These are phyloP conservation scores for Takifugu flavidus DNA, from an alignment of 2,113 vertebrate species.

Conservation along the genomic window DNA sequence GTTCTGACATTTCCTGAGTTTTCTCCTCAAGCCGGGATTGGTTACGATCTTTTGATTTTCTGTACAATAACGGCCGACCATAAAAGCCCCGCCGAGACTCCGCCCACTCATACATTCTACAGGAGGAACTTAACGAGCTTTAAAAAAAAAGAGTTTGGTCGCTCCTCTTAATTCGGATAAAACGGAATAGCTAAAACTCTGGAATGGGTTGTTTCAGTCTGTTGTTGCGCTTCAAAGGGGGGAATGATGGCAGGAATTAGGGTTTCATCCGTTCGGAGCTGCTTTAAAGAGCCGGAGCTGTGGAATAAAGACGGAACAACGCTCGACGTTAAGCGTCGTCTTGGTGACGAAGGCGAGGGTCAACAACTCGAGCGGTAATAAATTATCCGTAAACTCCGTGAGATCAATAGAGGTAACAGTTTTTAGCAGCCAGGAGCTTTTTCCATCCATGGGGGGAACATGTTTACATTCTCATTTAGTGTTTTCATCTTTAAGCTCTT, in stretches of 20 bases:
- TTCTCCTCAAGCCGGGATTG: slow-evolving; percentile 29
- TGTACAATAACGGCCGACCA: slow-evolving; percentile 45
- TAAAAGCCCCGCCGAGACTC: slow-evolving; percentile 23
- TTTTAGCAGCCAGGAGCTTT: too few relatives aligned
- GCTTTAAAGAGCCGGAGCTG: too few relatives aligned
- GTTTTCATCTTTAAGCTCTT: too few relatives aligned
- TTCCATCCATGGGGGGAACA: too few relatives aligned
- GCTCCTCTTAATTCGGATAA: slow-evolving; percentile 16
- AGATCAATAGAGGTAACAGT: too few relatives aligned
- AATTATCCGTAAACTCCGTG: too few relatives aligned
- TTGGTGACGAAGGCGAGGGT: neutral
- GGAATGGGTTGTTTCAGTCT: slow-evolving; percentile 35
- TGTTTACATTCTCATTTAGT: too few relatives aligned
- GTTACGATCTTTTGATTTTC: slow-evolving; percentile 21
- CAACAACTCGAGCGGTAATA: too few relatives aligned
- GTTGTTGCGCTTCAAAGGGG: slow-evolving; percentile 9
- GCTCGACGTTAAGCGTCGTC: too few relatives aligned
- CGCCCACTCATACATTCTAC: slow-evolving; percentile 41
- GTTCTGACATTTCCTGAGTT: slow-evolving; percentile 73
- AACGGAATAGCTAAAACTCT: slow-evolving; percentile 19
- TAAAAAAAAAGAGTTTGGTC: slow-evolving; percentile 9
- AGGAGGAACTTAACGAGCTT: slow-evolving; percentile 25
- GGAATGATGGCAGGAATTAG: slow-evolving; percentile 37
- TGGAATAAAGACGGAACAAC: neutral
- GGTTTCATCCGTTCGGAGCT: neutral